A percentile compares a stretch with the other conserved stretches of the same genome.
Evolutionary conservation across 1,140 invertebrate species (phyloP).

Genomic region (Ips nitidus): DNA sequence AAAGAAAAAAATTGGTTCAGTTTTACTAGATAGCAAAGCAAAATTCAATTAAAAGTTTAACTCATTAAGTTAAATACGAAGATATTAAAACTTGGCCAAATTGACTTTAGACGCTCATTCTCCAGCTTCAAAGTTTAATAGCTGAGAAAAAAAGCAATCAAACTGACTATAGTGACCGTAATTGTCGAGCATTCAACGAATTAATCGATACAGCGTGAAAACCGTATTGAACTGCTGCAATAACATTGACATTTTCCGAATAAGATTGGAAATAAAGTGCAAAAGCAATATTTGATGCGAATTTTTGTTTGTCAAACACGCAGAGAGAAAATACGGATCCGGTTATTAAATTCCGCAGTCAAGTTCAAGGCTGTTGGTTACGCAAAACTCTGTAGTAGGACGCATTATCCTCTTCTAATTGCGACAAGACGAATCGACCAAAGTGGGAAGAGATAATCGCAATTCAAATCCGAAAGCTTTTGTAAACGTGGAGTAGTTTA

Average conservation of each 20-base stretch:
- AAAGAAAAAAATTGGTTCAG: background rate
- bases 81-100: no score
- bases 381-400: background rate
- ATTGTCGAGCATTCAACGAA: background rate
- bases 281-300: background rate
- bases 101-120: no score
- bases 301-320: background rate
- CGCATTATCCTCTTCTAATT: background rate
- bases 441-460: slow-evolving; percentile 1
- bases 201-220: background rate
- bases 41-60: no score
- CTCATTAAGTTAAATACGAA: no score
- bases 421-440: background rate
- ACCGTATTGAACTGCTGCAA: background rate
- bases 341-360: background rate
- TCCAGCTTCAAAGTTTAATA: no score
- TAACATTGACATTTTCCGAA: background rate
- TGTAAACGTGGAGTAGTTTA: background rate
- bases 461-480: background rate
- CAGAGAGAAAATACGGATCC: background rate
- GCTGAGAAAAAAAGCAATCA: no score
- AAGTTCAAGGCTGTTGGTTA: no score
- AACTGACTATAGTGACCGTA: no score
- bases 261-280: background rate
- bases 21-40: no score